phyloP scores from a whole-genome alignment of 2,888 invertebrate species.

The Eustalomyia histrio region DNA sequence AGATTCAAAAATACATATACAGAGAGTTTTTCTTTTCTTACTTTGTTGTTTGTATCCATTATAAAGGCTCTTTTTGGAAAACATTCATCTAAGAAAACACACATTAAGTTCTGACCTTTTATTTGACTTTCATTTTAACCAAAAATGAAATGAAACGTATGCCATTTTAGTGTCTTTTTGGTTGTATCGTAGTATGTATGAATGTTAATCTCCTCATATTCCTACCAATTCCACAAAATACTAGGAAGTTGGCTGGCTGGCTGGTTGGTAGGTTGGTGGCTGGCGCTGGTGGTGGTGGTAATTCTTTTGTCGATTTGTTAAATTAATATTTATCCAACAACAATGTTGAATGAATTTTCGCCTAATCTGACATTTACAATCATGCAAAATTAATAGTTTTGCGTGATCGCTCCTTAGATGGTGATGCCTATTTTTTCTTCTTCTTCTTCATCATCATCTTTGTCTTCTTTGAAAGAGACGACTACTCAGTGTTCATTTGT shows the following conservation, averaged over 20 bases:
- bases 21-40: slow-evolving; percentile 50
- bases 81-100: slow-evolving; percentile 35
- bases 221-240: slow-evolving; percentile 28
- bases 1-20: slow-evolving; percentile 5
- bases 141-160: slow-evolving; percentile 47
- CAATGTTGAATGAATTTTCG: slow-evolving; percentile 65
- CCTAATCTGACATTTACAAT: slow-evolving; percentile 65
- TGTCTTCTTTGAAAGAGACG: slow-evolving; percentile 5
- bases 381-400: slow-evolving; percentile 67
- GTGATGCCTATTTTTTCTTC: slow-evolving; percentile 37
- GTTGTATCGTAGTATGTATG: slow-evolving; percentile 10
- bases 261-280: slow-evolving; percentile 17
- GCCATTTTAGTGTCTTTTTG: slow-evolving; percentile 9
- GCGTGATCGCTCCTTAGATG: slow-evolving; percentile 65
- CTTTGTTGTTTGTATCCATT: slow-evolving; percentile 8
- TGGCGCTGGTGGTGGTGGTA: slow-evolving; percentile 40
- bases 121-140: slow-evolving; percentile 58
- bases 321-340: slow-evolving; percentile 66
- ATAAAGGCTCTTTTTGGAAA: slow-evolving; percentile 30
- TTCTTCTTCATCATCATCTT: slow-evolving; percentile 26
- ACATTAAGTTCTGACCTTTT: slow-evolving; percentile 66
- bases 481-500: background rate
- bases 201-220: slow-evolving; percentile 11
- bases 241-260: slow-evolving; percentile 54
- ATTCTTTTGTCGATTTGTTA: slow-evolving; percentile 67